Base-by-base conservation (phyloP, 2,888 invertebrate genomes). In the Hanleya hanleyi region DNA sequence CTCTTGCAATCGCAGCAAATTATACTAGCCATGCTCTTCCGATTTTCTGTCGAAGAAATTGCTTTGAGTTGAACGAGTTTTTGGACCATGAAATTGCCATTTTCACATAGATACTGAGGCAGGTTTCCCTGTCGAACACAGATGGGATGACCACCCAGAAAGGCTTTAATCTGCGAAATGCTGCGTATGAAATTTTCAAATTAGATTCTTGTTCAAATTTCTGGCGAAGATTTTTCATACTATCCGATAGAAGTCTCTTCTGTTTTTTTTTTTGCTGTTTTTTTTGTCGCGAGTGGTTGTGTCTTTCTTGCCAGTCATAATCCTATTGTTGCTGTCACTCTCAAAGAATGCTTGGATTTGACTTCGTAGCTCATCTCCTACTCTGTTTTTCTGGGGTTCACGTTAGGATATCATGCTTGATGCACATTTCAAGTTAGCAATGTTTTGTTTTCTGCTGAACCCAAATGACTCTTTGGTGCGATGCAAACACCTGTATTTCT, bases 61-160 rank as follows among this genome's bases (percentile, higher is more conserved):
- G 26, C 36, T 32, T 37, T 47, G 15, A 22, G 29, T 6, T 33
- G 18, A 15, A 66, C 50, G 12, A 78, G 64, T 35, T 69, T 70
- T 12, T 74, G 71, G 4, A 51, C 69, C 4, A 73, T 57, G 32
- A 76, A 75, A 32, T 73, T 51, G 0, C 71, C 32, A 70, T 78
- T 77, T 67, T 77, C 76, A 69, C 75, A 75, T 1, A 51, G 6
- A 35, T n/a, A n/a, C 78, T 80, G 2, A 72, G 41, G 32, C 81
- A 80, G 7, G 81, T 80, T 36, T 81, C 74, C 47, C 81, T 69
- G 69, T 81, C 78, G 61, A 57, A 70, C 32, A 70, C 49, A 15
- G 66, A 70, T 47, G 81, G 72, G 15, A 38, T 36, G 3, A 69
- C 29, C 4, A 78, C 66, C 69, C 71, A 77, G 67, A 82, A 81